Conservation (phyloP, 2,797 vertebrate genomes). For the Carcharodon carcharias region DNA sequence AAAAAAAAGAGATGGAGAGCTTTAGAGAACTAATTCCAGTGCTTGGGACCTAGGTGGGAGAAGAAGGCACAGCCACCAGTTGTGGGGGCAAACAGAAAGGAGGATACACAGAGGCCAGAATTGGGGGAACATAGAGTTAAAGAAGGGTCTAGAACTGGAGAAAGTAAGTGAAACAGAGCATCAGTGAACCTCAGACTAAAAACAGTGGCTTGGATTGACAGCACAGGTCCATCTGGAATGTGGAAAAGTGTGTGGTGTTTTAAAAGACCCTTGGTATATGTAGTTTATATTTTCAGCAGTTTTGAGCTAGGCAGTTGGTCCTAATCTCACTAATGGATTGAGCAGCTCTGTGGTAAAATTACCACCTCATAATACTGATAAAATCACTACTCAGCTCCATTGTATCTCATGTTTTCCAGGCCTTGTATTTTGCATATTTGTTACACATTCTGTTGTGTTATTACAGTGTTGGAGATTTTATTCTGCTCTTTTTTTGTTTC, state of each 20-base stretch:
- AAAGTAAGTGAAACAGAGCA: background rate
- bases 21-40: background rate
- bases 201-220: background rate
- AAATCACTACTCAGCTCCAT: constrained; percentile 25
- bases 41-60: background rate
- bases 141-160: background rate
- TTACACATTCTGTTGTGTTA: constrained; percentile 38
- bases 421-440: constrained; percentile 32
- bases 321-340: constrained; percentile 7
- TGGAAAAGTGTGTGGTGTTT: background rate
- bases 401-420: constrained; percentile 28
- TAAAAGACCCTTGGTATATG: background rate
- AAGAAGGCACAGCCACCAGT: background rate
- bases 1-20: too few species aligned
- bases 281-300: background rate
- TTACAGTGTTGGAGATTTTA: constrained; percentile 30
- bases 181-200: background rate
- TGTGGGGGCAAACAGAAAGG: background rate
- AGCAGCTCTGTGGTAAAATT: constrained; percentile 16
- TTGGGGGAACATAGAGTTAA: background rate
- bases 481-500: constrained; percentile 34
- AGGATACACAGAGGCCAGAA: background rate
- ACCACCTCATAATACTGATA: constrained; percentile 34
- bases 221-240: background rate
- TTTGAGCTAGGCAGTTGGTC: constrained; percentile 11